phyloP scores from a whole-genome alignment of 2,888 invertebrate genomes.

The Parnassius orleans region DNA sequence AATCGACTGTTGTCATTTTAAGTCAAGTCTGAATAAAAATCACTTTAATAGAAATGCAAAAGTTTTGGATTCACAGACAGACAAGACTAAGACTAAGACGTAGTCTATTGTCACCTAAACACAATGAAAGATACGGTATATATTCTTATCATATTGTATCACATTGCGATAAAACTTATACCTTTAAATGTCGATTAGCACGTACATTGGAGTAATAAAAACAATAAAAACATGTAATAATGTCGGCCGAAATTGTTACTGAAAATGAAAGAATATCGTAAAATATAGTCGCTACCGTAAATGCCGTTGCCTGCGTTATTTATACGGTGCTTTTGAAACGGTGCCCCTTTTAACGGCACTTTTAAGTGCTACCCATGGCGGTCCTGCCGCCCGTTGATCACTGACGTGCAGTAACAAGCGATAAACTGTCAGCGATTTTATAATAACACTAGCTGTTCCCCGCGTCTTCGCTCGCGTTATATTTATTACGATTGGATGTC shows the following conservation, averaged over 20 bases:
- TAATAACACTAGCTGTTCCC: neutral
- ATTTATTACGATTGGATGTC: too few species aligned
- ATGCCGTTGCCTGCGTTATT: constrained; percentile 67
- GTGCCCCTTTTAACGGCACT: constrained; percentile 72
- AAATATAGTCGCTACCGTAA: constrained; percentile 67
- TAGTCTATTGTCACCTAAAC: too few species aligned
- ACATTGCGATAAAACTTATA: neutral
- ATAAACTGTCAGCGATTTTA: constrained; percentile 25
- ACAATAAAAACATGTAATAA: constrained; percentile 18
- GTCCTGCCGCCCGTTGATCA: constrained; percentile 47
- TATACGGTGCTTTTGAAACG: constrained; percentile 72
- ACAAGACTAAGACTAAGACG: too few species aligned
- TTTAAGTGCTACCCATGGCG: constrained; percentile 69
- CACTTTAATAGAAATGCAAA: too few species aligned
- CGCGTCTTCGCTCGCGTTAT: too few species aligned
- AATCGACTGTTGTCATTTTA: too few species aligned
- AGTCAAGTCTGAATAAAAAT: too few species aligned
- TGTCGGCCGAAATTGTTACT: constrained; percentile 31
- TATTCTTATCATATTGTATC: neutral
- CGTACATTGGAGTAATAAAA: constrained; percentile 3
- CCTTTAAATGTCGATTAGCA: constrained; percentile 2
- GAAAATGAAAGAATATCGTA: constrained; percentile 64
- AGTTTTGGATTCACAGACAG: too few species aligned
- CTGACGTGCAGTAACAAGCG: constrained; percentile 34
- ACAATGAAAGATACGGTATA: too few species aligned